Base-by-base conservation (phyloP, 2,797 vertebrate species). In the Sebastiscus albofasciatus region DNA sequence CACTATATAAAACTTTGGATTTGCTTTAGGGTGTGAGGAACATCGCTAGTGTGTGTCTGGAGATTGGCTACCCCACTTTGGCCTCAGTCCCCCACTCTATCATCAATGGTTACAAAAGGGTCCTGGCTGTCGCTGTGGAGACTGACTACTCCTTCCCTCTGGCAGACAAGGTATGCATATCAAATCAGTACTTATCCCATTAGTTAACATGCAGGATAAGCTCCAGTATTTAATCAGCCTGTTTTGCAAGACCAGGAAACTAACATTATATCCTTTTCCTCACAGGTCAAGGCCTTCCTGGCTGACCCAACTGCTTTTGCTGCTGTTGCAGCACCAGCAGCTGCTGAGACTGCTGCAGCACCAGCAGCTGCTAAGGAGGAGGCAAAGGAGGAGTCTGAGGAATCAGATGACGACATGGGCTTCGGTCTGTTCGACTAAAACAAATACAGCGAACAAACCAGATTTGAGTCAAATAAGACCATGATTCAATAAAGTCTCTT, bases 1-100 rank as follows among this genome's bases (percentile, higher is more conserved):
- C 1, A 42, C 26, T 2, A 8, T 4, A 1, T 4, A 4, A 58
- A 24, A 13, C 3, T 24, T 42, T 1, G 27, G 0, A 1, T 31
- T 14, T 58, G 6, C 16, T 46, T 56, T 71, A 99, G 99, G 98
- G 99, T 72, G 98, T 99, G 80, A 97, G 97, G 67, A 99, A 99
- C 4, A 97, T 99, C 8, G 98, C 98, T 85, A 99, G 98, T 0
- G 95, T 99, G 20, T 99, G 97, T 75, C 96, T 99, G 92, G 96
- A 99, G 83, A 99, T 99, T 4, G 98, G 98, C 34, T 99, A 99
- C 91, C 99, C 98, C 0, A 99, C 98, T 69, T 94, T 99, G 1
- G 99, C 99, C 0, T 99, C 99, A 0, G 93, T 99, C 77, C 98
- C 98, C 62, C 99, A 99, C 88, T 96, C 99, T 0, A 77, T 99